Base-by-base conservation (phyloP, 2,888 invertebrate genomes). In the Eilema caniola region DNA sequence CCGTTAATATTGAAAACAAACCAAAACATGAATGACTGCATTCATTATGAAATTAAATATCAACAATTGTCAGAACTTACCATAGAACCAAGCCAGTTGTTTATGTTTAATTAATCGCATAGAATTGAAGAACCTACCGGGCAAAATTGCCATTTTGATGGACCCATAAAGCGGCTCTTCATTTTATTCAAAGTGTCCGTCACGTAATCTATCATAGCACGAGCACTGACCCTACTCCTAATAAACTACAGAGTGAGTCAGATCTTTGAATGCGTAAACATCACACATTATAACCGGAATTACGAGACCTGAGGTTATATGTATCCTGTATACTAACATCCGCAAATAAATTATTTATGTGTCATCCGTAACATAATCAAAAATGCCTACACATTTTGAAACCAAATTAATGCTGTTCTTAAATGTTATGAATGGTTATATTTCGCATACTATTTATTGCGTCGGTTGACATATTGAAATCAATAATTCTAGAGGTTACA, bases 251-350 rank as follows among this genome's bases (percentile, higher is more conserved):
- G 10, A 53, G n/a, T 53, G 53, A n/a, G 53, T 53, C 53, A 53
- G n/a, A 53, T 53, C 53, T 53, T n/a, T 53, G 53, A 8, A 53
- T 53, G n/a, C n/a, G 53, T 53, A 2, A 53, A 53, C 53, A 53
- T 5, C n/a, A 53, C 53, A 53, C n/a, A 53, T 53, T 53, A 53
- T 16, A 53, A 53, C 53, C 53, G 53, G 53, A 53, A n/a, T 53
- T 53, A 53, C 10, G n/a, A 53, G 53, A 53, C 53, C 53, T 53
- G 53, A n/a, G 53, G 53, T n/a, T 53, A 53, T 53, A 53, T 53
- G 20, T 53, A 53, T 53, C 53, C 53, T 53, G 53, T 47, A 53
- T n/a, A n/a, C 53, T 20, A 53, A 53, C 20, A 53, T 53, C 53
- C 53, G 53, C 20, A n/a, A 53, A 53, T 53, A 53, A 53, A n/a